Base-by-base conservation (phyloP, 2,888 invertebrate species). In the Agapostemon virescens region DNA sequence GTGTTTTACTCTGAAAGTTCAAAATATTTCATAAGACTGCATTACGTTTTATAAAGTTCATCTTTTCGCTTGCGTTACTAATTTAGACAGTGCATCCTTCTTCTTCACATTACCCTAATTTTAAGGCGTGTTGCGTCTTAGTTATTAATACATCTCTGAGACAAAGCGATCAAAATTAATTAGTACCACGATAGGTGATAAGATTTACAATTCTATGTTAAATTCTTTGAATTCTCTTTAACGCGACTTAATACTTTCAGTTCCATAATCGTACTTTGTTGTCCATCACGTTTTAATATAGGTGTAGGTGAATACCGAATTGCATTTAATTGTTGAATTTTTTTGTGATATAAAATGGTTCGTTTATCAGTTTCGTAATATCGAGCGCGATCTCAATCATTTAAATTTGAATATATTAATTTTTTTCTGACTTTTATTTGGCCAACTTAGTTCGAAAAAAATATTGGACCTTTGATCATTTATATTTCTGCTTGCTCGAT, bases 41-140 rank as follows among this genome's bases (percentile, higher is more conserved):
- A 85, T 52, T 23, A 64, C 23, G 63, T 63, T 20, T 61, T 33
- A 69, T 55, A 70, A 67, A 74, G 74, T 49, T 45, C 38, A 38
- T 82, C 49, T 72, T 75, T 58, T 71, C 42, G 82, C 77, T 82
- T 83, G 72, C 52, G 83, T 45, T 82, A 82, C 63, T 72, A 75
- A 70, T 77, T 72, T 66, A 72, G 36, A 45, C 36, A 69, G 58
- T 73, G 58, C 40, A 74, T 70, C 38, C 73, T 73, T 42, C 58
- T 61, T 33, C 33, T 45, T 63, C 71, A 26, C 72, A 58, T 69
- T 30, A 23, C 23, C n/a, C 15, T 68, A 52, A 61, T n/a, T 64
- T 42, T 74, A 73, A 72, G 77, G 55, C 61, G 23, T 74, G 13
- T 69, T 74, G 52, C 52, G 64, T 40, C n/a, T 52, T 81, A 69